Evolutionary conservation across 2,113 vertebrate species (phyloP).

Genomic region (Prionailurus bengalensis): DNA sequence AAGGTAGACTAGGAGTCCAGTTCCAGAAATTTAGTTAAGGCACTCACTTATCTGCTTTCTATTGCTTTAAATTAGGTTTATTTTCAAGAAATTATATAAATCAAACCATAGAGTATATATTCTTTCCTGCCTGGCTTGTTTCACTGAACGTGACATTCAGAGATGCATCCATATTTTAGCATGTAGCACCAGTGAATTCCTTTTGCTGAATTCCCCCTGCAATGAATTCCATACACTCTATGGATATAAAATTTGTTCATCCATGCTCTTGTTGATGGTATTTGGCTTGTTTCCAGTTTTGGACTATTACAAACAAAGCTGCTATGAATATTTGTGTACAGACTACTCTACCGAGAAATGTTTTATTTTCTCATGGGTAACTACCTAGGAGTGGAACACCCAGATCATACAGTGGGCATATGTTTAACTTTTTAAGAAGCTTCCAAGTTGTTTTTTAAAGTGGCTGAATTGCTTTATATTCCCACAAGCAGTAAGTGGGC

Average conservation of each 20-base stretch:
- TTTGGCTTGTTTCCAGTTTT: not conserved
- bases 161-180: not conserved
- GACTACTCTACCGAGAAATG: not conserved
- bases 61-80: not conserved
- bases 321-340: not conserved
- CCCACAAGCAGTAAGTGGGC: not conserved
- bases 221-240: not conserved
- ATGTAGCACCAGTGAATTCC: not conserved
- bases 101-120: not conserved
- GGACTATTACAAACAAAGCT: not conserved
- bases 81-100: not conserved
- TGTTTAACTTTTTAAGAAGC: not conserved
- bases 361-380: not conserved
- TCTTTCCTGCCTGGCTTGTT: not conserved
- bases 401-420: not conserved
- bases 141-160: not conserved
- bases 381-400: not conserved
- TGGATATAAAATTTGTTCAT: not conserved
- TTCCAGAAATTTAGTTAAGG: not conserved
- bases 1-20: not conserved
- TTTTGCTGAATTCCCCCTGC: not conserved
- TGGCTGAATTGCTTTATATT: not conserved
- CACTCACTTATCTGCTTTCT: not conserved
- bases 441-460: not conserved
- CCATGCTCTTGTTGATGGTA: not conserved